Conservation (phyloP, 92 coral and sea anemone species). For the Pocillopora meandrina region DNA sequence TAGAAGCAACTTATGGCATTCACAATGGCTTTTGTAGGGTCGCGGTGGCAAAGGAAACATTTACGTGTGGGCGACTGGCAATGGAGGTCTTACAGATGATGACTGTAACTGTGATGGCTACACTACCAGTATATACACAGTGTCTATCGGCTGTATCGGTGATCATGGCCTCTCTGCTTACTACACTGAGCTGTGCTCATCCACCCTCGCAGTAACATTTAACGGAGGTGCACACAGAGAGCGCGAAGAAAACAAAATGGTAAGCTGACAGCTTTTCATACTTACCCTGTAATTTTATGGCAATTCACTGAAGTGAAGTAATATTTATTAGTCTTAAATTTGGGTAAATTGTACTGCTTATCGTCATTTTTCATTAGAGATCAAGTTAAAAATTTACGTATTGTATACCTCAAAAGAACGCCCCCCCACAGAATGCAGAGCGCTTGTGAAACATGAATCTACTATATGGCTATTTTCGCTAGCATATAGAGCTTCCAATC, state of each 20-base stretch:
- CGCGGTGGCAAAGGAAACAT: conserved; percentile 93
- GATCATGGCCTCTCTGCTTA: conserved; percentile 91
- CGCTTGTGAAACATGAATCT: no score
- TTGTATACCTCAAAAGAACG: no score
- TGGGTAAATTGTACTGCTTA: no score
- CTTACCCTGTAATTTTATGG: not conserved
- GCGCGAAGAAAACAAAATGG: conserved; percentile 89
- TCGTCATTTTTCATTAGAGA: no score
- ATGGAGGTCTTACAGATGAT: conserved; percentile 95
- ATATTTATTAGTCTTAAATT: no score
- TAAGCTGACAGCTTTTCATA: conserved; percentile 3
- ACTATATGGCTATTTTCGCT: no score
- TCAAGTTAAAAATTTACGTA: no score
- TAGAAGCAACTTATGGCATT: no score
- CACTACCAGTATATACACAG: conserved; percentile 91
- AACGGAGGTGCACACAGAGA: conserved; percentile 94
- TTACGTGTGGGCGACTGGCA: conserved; percentile 97
- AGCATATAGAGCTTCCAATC: no score
- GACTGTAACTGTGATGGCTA: conserved; percentile 96
- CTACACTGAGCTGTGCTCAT: conserved; percentile 89
- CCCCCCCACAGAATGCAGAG: no score
- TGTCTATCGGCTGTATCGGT: conserved; percentile 91
- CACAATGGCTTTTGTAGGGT: conserved; percentile 55
- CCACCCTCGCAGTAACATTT: conserved; percentile 89
- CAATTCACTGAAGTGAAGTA: not conserved